phyloP scores from a whole-genome alignment of 2,797 vertebrate genomes.

The Nannoperca obscura region DNA sequence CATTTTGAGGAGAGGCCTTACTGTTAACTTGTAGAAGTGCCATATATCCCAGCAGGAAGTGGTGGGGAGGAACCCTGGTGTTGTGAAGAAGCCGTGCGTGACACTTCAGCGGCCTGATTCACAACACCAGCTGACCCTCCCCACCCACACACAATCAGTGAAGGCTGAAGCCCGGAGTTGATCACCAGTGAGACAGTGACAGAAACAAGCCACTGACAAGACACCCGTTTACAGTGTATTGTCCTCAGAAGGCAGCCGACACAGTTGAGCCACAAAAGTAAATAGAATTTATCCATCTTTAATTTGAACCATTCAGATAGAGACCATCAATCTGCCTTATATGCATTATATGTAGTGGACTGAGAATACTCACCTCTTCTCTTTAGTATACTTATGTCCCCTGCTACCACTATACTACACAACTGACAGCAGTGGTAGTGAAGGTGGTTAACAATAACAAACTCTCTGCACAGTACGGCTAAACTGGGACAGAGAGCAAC shows the following conservation, averaged over 20 bases:
- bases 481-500: neutral
- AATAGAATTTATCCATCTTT: neutral
- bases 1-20: neutral
- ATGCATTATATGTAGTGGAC: neutral
- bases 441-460: neutral
- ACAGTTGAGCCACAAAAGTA: neutral
- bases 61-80: constrained; percentile 94
- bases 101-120: constrained; percentile 97
- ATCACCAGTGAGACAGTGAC: constrained; percentile 10
- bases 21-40: neutral
- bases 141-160: constrained; percentile 74
- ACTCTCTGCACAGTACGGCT: neutral
- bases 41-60: constrained; percentile 50
- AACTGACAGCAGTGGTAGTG: neutral
- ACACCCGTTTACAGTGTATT: neutral
- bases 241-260: constrained; percentile 9
- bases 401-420: no score
- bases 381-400: neutral
- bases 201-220: neutral
- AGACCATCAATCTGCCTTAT: neutral
- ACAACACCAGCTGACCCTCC: constrained; percentile 99
- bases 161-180: constrained; percentile 13
- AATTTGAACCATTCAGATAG: neutral
- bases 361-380: constrained; percentile 31
- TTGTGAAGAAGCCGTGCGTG: constrained; percentile 98